phyloP scores from a whole-genome alignment of 1,140 invertebrate genomes.

The Panagrolaimus sp. region DNA sequence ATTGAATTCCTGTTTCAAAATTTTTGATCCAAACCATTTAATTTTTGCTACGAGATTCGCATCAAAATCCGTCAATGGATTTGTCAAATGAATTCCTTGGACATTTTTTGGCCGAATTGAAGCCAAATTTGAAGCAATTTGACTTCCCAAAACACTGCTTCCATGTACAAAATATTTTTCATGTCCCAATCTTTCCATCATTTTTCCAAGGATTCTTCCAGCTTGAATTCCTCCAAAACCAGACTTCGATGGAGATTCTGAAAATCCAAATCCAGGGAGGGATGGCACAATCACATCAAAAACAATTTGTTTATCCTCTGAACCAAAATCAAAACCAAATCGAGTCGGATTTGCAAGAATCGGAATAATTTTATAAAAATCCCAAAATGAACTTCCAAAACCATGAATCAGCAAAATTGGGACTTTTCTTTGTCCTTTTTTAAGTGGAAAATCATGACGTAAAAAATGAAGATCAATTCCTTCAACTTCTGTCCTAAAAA shows the following conservation, averaged over 20 bases:
- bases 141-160: constrained; percentile 24
- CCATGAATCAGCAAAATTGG: constrained; percentile 40
- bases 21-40: constrained; percentile 1
- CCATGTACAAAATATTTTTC: constrained; percentile 35
- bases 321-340: constrained; percentile 44
- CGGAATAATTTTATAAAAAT: constrained; percentile 47
- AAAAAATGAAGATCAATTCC: constrained; percentile 42
- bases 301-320: constrained; percentile 25
- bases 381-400: constrained; percentile 41
- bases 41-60: background rate
- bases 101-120: constrained; percentile 23
- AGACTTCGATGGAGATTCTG: constrained; percentile 34
- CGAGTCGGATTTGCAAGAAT: constrained; percentile 39
- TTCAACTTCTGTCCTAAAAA: constrained; percentile 43
- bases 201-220: constrained; percentile 27
- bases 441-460: constrained; percentile 27
- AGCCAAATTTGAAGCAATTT: constrained; percentile 33
- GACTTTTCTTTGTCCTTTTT: constrained; percentile 27
- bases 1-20: background rate
- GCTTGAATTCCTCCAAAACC: constrained; percentile 20
- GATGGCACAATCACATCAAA: constrained; percentile 48
- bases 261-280: constrained; percentile 39
- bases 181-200: constrained; percentile 23
- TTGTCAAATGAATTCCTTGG: constrained; percentile 31
- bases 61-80: constrained; percentile 30